Conservation (phyloP, 2,888 invertebrate genomes). For the Torymus auratus region DNA sequence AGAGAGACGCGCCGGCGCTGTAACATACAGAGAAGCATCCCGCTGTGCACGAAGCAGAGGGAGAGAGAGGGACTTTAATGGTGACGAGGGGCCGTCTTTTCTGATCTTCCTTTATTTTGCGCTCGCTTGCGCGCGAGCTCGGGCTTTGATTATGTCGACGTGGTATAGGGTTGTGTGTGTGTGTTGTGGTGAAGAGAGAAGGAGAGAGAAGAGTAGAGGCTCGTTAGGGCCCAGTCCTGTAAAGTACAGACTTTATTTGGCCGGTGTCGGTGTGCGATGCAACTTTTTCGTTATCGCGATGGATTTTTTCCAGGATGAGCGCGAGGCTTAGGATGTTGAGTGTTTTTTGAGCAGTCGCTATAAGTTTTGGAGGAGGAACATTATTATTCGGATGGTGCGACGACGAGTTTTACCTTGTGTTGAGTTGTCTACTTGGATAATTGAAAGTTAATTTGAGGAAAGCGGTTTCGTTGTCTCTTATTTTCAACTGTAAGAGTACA, state of each 20-base stretch:
- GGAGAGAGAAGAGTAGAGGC: constrained; percentile 17
- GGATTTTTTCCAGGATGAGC: constrained; percentile 1
- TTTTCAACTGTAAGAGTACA: too few species aligned
- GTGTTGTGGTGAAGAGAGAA: constrained; percentile 10
- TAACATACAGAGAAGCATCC: constrained; percentile 14
- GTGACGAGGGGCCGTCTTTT: constrained; percentile 54
- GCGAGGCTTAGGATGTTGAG: too few species aligned
- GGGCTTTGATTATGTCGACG: constrained; percentile 57
- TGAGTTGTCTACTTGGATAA: too few species aligned
- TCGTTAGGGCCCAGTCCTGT: constrained; percentile 41
- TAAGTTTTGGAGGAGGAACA: too few species aligned
- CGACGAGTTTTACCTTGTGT: too few species aligned
- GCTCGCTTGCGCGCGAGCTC: not conserved
- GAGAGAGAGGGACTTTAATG: constrained; percentile 37
- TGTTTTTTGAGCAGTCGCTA: too few species aligned
- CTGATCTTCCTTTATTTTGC: constrained; percentile 50
- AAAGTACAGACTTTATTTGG: constrained; percentile 33
- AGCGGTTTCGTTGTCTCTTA: too few species aligned
- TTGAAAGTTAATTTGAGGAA: too few species aligned
- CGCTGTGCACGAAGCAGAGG: constrained; percentile 22
- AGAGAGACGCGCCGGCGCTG: not conserved
- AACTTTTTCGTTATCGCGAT: not conserved
- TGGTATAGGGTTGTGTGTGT: constrained; percentile 23
- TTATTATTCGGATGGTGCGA: too few species aligned
- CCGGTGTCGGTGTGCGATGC: constrained; percentile 1